A percentile compares a stretch with the other conserved stretches of the same genome.
Evolutionary conservation across 1,140 invertebrate genomes (phyloP).

Genomic region (Nixonia krombeini): DNA sequence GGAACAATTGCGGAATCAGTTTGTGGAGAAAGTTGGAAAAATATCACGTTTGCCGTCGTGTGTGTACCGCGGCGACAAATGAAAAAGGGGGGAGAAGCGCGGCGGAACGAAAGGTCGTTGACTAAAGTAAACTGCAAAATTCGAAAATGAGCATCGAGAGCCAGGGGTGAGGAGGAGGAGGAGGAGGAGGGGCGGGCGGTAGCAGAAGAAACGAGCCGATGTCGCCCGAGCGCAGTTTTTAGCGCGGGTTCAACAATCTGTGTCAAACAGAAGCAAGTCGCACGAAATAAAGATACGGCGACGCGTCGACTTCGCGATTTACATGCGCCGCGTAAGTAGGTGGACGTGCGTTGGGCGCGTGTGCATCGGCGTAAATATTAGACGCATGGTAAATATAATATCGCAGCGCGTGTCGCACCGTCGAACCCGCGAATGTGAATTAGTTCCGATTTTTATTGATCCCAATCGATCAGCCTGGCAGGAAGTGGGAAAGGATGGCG

Average conservation of each 20-base stretch:
- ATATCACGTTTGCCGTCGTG: neutral
- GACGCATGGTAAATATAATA: conserved; percentile 4
- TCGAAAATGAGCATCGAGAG: no score
- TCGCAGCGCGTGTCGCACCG: no score
- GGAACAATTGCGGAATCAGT: neutral
- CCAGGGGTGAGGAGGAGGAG: conserved; percentile 2
- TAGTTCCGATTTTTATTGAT: neutral
- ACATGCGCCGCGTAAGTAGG: conserved; percentile 6
- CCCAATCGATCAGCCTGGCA: neutral
- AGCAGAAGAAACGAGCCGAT: conserved; percentile 9
- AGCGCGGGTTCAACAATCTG: conserved; percentile 55
- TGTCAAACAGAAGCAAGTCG: conserved; percentile 35
- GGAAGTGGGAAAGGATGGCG: no score
- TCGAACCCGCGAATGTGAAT: no score
- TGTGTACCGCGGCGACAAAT: neutral
- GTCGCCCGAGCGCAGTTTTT: conserved; percentile 20
- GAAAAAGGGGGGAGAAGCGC: neutral
- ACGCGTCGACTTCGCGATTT: conserved; percentile 1
- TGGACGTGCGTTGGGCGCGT: conserved; percentile 1
- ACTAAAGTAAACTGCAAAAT: no score
- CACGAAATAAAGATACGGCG: conserved; percentile 7
- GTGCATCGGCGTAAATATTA: conserved; percentile 8
- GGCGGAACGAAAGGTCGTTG: neutral
- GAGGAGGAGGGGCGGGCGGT: neutral
- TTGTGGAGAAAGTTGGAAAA: neutral